Percentiles rank a stretch among this genome's conserved stretches.
phyloP scores from a whole-genome alignment of 2,797 vertebrate genomes.

The Strix occidentalis region DNA sequence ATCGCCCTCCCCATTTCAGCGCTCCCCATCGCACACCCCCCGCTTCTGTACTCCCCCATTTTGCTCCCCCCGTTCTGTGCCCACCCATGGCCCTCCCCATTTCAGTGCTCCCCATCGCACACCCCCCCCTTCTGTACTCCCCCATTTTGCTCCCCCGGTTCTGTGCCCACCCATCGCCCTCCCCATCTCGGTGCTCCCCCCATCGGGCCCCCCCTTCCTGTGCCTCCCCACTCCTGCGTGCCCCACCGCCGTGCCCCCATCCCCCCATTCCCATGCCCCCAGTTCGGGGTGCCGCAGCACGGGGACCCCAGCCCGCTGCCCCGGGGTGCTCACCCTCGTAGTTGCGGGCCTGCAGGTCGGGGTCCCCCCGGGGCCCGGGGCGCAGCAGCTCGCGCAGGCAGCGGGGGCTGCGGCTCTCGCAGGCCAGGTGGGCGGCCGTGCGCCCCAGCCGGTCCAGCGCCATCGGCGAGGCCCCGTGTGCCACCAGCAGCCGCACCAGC shows the following conservation, averaged over 20 bases:
- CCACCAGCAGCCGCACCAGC: slow-evolving; percentile 79
- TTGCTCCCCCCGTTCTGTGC: too few species aligned
- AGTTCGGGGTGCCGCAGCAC: neutral
- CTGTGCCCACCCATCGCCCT: too few species aligned
- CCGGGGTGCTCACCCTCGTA: slow-evolving; percentile 79
- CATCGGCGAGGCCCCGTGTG: slow-evolving; percentile 79
- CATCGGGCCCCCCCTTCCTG: too few species aligned
- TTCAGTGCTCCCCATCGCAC: neutral
- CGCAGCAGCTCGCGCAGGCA: slow-evolving; percentile 80
- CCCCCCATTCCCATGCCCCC: neutral
- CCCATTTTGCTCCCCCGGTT: neutral
- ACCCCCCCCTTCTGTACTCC: neutral
- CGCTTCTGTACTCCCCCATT: too few species aligned
- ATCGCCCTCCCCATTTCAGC: too few species aligned
- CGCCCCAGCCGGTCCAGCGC: slow-evolving; percentile 88
- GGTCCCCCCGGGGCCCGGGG: neutral
- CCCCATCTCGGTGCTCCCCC: too few species aligned
- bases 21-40: too few species aligned
- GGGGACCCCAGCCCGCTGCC: too few species aligned
- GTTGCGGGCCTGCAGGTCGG: slow-evolving; percentile 83
- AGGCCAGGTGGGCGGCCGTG: slow-evolving; percentile 85
- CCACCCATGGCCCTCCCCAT: too few species aligned
- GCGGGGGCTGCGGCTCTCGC: slow-evolving; percentile 79
- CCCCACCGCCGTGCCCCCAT: neutral
- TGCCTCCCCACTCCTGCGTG: too few species aligned